These are phyloP conservation scores for Elephas maximus DNA, from an alignment of 2,113 vertebrate species.

Conservation along the genomic window DNA sequence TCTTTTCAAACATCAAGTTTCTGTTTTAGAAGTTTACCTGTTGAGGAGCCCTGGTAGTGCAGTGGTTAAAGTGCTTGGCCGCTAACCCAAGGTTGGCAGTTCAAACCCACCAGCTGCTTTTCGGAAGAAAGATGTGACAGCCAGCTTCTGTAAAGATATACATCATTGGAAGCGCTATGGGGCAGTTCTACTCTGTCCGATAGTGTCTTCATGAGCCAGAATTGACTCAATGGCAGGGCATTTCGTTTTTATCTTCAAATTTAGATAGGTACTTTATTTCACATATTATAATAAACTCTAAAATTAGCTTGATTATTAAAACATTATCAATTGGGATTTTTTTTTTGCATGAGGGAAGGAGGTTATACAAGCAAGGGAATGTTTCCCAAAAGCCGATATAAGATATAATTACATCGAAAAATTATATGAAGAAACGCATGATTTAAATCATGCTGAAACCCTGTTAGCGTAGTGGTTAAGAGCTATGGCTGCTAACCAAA, in stretches of 20 bases:
- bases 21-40: not conserved
- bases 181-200: too few species aligned
- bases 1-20: not conserved
- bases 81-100: too few species aligned
- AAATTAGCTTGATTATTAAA: conserved; percentile 43
- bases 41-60: too few species aligned
- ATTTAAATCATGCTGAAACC: not conserved
- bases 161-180: too few species aligned
- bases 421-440: not conserved
- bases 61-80: too few species aligned
- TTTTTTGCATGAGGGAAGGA: not conserved
- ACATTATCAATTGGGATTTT: not conserved
- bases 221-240: too few species aligned
- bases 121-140: too few species aligned
- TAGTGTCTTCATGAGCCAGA: too few species aligned
- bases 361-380: not conserved
- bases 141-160: too few species aligned
- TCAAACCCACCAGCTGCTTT: too few species aligned
- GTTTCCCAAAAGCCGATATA: not conserved
- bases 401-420: not conserved
- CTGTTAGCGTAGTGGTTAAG: too few species aligned
- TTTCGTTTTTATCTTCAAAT: not conserved
- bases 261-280: not conserved
- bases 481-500: too few species aligned
- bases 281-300: not conserved